phyloP scores from a whole-genome alignment of 2,888 invertebrate species.

The Lasioglossum morio region DNA sequence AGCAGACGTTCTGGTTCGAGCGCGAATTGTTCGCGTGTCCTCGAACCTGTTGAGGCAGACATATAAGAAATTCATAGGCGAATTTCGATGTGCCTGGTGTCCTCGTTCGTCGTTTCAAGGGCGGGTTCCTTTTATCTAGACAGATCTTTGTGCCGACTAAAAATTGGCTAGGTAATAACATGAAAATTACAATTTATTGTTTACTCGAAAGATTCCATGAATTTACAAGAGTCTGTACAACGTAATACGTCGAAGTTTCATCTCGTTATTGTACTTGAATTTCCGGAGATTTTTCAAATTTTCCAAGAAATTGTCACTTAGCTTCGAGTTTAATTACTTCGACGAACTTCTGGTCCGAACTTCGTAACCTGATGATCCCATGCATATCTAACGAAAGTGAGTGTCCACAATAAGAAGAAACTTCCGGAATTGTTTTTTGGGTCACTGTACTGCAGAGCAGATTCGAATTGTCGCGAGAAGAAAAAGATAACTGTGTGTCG shows the following conservation, averaged over 20 bases:
- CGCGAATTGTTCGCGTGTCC: conserved; percentile 7
- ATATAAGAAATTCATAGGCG: neutral
- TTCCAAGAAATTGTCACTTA: too few relatives aligned
- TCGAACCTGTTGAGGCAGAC: neutral
- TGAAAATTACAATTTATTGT: too few relatives aligned
- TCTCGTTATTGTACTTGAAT: too few relatives aligned
- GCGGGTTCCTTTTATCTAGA: neutral
- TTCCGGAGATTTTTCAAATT: too few relatives aligned
- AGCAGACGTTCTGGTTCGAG: neutral
- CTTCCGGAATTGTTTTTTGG: neutral
- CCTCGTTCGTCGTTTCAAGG: neutral
- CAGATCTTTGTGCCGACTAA: neutral
- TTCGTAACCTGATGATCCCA: neutral
- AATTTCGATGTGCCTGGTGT: neutral
- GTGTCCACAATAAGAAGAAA: neutral
- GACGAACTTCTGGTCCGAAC: neutral
- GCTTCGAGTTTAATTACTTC: too few relatives aligned
- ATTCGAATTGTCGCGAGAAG: neutral
- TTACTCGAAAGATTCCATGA: too few relatives aligned
- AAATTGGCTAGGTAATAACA: neutral
- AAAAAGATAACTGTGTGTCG: neutral
- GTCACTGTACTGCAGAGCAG: neutral
- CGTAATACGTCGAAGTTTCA: too few relatives aligned
- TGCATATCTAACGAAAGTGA: neutral
- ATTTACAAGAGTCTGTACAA: too few relatives aligned